Base-by-base conservation (phyloP, 1,140 invertebrate genomes). In the Brachionus plicatilis region DNA sequence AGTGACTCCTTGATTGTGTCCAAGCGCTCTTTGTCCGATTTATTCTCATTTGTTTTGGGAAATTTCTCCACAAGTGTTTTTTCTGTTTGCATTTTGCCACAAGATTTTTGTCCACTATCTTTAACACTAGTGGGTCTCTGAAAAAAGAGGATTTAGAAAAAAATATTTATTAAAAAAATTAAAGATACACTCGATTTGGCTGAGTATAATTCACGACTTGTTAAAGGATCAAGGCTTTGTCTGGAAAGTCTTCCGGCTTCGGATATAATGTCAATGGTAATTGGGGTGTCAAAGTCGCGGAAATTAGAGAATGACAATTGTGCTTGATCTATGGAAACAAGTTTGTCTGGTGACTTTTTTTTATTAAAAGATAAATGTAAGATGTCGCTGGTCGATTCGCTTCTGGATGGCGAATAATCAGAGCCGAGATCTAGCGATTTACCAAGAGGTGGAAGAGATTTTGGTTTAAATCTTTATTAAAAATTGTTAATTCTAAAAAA, bases 331-430 rank as follows among this genome's bases (percentile, higher is more conserved):
- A 76, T 76, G 20, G 72, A 76, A 14, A 27, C 72, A 50, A 76
- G 20, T 29, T 50, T 76, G 20, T 76, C 72, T 11, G 72, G 72
- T 50, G 72, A 50, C 43, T 76, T 76, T 76, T 76, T 76, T 50
- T 76, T 76, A 27, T 76, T 76, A 14, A 50, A 24, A 11, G 72
- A 72, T 41, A 17, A 37, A 72, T 43, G 20, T 41, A 72, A 24
- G 3, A 41, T 43, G 17, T 76, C 41, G 33, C 14, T 76, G 20
- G 43, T 50, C 2, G 33, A 41, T 11, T 72, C 68, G 9, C 37
- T 72, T 41, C 17, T 6, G 17, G 68, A 72, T 7, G n/a, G 12
- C n/a, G 37, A 41, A 43, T 17, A 72, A 20, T 72, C 41, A n/a
- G 41, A 33, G n/a, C 37, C 20, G 7, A 43, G 17, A 72, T 72